Evolutionary conservation across 1,140 invertebrate species (phyloP).

Genomic region (Andricus grossulariae): DNA sequence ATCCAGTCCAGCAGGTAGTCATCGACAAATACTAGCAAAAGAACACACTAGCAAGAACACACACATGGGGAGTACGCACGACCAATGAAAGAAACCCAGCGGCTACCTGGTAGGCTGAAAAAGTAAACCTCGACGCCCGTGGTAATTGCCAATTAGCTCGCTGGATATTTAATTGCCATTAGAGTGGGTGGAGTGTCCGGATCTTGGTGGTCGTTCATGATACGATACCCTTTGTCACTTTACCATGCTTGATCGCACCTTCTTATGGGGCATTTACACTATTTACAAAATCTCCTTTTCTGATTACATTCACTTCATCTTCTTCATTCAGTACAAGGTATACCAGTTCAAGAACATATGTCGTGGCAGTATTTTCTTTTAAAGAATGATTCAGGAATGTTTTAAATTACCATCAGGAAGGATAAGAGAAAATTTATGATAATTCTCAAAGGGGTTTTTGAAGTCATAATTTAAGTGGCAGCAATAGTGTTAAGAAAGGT

Average conservation of each 20-base stretch:
- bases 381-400: too few species aligned
- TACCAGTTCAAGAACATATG: too few species aligned
- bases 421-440: too few species aligned
- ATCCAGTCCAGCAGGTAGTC: constrained; percentile 53
- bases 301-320: constrained; percentile 1
- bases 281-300: constrained; percentile 22
- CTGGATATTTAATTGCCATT: constrained; percentile 75
- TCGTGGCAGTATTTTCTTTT: too few species aligned
- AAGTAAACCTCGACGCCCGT: constrained; percentile 61
- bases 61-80: background rate
- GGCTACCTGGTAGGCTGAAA: constrained; percentile 62
- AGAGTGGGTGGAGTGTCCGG: constrained; percentile 51
- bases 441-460: too few species aligned
- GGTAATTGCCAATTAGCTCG: constrained; percentile 76
- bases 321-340: background rate
- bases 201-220: constrained; percentile 46
- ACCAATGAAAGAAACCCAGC: constrained; percentile 50
- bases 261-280: constrained; percentile 18
- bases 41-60: constrained; percentile 35
- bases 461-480: background rate
- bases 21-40: constrained; percentile 34
- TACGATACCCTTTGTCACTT: constrained; percentile 31
- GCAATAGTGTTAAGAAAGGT: background rate
- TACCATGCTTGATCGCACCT: constrained; percentile 12
- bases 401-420: too few species aligned